Evolutionary conservation across 37 sponge, comb jelly and placozoan genomes (phyloP), one percentile per base, ranked within the genome.

Genomic region (Aphrocallistes beatrix): DNA sequence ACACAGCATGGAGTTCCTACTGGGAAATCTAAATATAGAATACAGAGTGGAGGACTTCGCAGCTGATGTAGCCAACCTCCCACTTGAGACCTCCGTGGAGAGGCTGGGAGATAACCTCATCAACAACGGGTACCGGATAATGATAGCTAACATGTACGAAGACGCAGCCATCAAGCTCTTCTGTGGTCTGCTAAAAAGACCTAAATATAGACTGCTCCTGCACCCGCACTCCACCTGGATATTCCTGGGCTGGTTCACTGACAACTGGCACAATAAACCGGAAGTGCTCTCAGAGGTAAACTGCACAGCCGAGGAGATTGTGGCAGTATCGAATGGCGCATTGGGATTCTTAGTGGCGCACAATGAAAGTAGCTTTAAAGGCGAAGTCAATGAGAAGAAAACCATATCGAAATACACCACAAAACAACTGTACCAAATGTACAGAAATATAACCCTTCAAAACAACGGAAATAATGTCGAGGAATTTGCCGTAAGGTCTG

Each of bases 171-270:
- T 60, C 25, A 60, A 60, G 34, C 8, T 60, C 6, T 28, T 60
- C 21, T 60, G 75, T 13, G n/a, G 34, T 8, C 21, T 60, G 21
- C n/a, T 25, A 25, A 60, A 21, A 13, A 19, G 8, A 13, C 6
- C 10, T 32, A 28, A 60, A 13, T n/a, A n/a, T n/a, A 60, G n/a
- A 21, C n/a, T 32, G 6, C 8, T 60, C 8, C 75, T 60, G n/a
- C 75, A 19, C 17, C 8, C 8, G n/a, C 10, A 3, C 8, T 8
- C 75, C 34, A 60, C 75, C 34, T 60, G 75, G 75, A 60, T 60
- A 60, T 60, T 60, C 75, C 75, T 60, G 10, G 75, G 75, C 6
- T 60, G 75, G 75, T 60, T 60, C 75, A 60, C 75, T 32, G 75
- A 60, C 34, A 19, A 60, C 28, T 60, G 75, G 75, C 75, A 60